Evolutionary conservation across 2,113 vertebrate species (phyloP), one percentile per base, ranked within the genome.

Genomic region (Paradoxurus hermaphroditus): DNA sequence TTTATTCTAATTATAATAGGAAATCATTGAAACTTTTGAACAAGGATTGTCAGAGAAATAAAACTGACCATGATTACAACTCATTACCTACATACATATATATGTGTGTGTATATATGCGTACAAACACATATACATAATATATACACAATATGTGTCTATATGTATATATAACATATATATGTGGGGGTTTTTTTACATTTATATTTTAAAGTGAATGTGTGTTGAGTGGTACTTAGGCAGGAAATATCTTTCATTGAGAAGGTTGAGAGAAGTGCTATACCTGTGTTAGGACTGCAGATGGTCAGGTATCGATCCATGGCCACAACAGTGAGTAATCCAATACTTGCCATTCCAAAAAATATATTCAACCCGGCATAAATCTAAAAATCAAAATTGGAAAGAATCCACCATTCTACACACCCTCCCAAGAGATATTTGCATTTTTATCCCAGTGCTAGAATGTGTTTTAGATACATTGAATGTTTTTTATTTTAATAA

Each of bases 321-420:
- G 99, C 99, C 92, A 99, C 99, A 59, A 99, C 99, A 4, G 99
- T 99, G 94, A 99, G 99, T 88, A 99, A 98, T 68, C 99, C 99
- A 63, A 99, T 99, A 95, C 99, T 99, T 0, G 99, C 99, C 99
- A 99, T 99, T 56, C 99, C 99, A 93, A 99, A 99, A 98, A 99
- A 99, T 96, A 99, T 99, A 98, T 99, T 99, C 93, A 99, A 98
- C 79, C 99, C 99, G 86, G 99, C 99, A 97, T 99, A 99, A 95
- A 99, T 98, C 99, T 99, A 98, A 93, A 99, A 98, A 90, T 19
- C 51, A 97, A 98, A 93, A 79, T 34, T 5, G 87, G 62, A 90
- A 79, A 27, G 10, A 75, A 90, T 12, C 67, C 25, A 79, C 29
- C 65, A 82, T 96, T 62, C 53, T 88, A 86, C 70, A 49, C 1